These are phyloP conservation scores for Conus ventricosus DNA, from an alignment of 1,140 invertebrate species.

Conservation along the genomic window DNA sequence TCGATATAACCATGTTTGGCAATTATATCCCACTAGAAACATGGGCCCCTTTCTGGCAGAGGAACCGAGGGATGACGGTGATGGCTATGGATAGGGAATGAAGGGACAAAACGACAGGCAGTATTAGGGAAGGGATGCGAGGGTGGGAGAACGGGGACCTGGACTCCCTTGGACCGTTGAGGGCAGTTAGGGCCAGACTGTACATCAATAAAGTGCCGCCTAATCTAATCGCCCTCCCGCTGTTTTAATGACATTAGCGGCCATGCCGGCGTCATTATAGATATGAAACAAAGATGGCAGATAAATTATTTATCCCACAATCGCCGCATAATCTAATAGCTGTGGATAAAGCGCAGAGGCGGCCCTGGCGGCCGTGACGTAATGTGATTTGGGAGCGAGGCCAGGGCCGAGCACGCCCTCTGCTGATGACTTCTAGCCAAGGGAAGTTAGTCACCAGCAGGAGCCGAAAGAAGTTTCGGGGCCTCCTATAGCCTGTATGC, in stretches of 20 bases:
- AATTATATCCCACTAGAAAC: too few relatives aligned
- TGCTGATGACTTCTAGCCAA: conserved; percentile 6
- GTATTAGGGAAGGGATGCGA: background rate
- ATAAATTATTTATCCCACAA: conserved; percentile 64
- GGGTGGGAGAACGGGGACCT: background rate
- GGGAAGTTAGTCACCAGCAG: background rate
- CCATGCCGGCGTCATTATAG: conserved; percentile 57
- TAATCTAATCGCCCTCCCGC: conserved; percentile 59
- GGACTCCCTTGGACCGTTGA: background rate
- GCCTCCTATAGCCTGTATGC: background rate
- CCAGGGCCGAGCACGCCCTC: conserved; percentile 22
- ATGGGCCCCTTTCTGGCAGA: too few relatives aligned
- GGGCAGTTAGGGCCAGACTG: conserved; percentile 28
- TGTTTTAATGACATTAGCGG: conserved; percentile 59
- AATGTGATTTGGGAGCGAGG: conserved; percentile 48
- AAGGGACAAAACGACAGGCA: background rate
- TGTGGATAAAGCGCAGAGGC: conserved; percentile 62
- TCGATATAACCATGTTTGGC: too few relatives aligned
- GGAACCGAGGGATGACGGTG: too few relatives aligned
- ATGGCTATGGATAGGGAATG: background rate
- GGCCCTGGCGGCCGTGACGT: conserved; percentile 40
- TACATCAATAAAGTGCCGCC: conserved; percentile 37
- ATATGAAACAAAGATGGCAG: conserved; percentile 65
- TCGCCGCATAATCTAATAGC: conserved; percentile 57
- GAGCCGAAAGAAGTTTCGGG: background rate